A percentile compares a stretch with the other conserved stretches of the same genome.
Evolutionary conservation across 53 echinoderm and acorn worm genomes (phyloP).

Genomic region (Temnopleurus reevesii): DNA sequence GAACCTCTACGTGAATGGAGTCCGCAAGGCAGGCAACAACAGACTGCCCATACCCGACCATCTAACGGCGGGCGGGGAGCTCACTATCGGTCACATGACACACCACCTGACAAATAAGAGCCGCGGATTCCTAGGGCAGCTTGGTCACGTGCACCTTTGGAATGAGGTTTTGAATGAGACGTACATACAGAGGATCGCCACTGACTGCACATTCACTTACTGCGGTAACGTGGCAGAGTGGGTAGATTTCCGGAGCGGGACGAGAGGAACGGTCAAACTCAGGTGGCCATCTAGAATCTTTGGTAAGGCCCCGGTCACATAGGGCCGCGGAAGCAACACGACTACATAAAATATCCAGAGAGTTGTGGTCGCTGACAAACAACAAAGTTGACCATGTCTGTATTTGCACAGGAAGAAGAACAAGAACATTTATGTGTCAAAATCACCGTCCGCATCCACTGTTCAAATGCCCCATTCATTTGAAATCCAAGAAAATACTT

Average conservation of each 20-base stretch:
- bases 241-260: conserved; percentile 95
- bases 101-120: conserved; percentile 11
- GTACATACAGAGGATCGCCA: conserved; percentile 66
- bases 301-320: too few relatives aligned
- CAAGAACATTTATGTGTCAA: too few relatives aligned
- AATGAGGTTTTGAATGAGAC: conserved; percentile 39
- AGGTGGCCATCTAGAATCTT: conserved; percentile 90
- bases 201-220: conserved; percentile 86
- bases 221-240: conserved; percentile 91
- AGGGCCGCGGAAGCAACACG: too few relatives aligned
- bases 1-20: conserved; percentile 64
- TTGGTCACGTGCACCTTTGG: conserved; percentile 92
- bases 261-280: conserved; percentile 86
- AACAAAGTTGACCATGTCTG: too few relatives aligned
- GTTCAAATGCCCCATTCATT: too few relatives aligned
- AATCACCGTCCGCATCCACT: too few relatives aligned
- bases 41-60: not conserved
- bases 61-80: conserved; percentile 22
- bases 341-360: too few relatives aligned
- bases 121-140: conserved; percentile 69
- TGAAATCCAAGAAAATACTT: too few relatives aligned
- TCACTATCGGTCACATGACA: conserved; percentile 39
- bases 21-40: not conserved
- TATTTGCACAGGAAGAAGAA: too few relatives aligned
- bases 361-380: too few relatives aligned